Base-by-base conservation (phyloP, 2,888 invertebrate genomes). In the Leucophenga maculata region DNA sequence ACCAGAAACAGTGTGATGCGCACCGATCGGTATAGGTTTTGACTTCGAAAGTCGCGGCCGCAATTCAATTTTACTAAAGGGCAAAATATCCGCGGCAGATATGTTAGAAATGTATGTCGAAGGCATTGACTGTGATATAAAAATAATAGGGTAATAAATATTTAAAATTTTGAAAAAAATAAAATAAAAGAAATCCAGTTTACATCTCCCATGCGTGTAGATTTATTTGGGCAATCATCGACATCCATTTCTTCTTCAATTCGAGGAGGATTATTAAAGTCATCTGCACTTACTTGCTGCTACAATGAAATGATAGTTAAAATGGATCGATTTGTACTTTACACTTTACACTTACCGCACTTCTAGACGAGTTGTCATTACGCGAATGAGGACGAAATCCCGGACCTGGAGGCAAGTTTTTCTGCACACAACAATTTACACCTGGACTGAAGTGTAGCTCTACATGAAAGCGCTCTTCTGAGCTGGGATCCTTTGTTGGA, bases 371-470 rank as follows among this genome's bases (percentile, higher is more conserved):
- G 46, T 72, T 80, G 86, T 96, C 96, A 85, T 96, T 96, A 39
- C 97, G 92, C 65, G 95, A 95, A 88, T 97, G 97, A 4, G 97
- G 97, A 39, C 97, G 90, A 88, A 97, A 97, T 31, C 97, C 97
- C 9, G 97, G 97, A 0, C 97, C 97, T 0, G 96, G 96, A 11
- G 96, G 96, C 70, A 96, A 88, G 90, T 97, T 97, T 88, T 97
- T 97, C 87, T 97, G 96, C 20, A 97, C 97, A 89, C 96, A 98
- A 89, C 97, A 97, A 89, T 96, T 97, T 6, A 96, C 97, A 70
- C 99, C 99, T 0, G 99, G 99, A 89, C 98, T 99, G 89, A 99
- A 99, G 90, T 99, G 99, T 13, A 99, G 90, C 89, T 99, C 99
- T 65, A 99, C 97, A 88, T 99, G 99, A 88, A 99, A 99, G 77